These are phyloP conservation scores for Clostera curtula DNA, from an alignment of 2,888 invertebrate species.

Conservation along the genomic window DNA sequence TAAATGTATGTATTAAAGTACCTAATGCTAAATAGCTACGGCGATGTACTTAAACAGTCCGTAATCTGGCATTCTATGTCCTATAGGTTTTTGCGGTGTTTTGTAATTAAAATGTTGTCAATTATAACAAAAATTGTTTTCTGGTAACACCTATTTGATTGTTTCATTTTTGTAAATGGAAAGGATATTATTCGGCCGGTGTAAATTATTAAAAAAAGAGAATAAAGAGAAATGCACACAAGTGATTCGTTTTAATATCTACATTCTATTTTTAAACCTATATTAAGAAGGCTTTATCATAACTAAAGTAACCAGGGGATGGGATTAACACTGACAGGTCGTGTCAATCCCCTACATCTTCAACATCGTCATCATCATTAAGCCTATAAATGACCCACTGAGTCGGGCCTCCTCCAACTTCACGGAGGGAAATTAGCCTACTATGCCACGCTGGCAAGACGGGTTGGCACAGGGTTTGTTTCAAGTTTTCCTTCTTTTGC, in stretches of 20 bases:
- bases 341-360: no score
- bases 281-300: no score
- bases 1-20: slow-evolving; percentile 57
- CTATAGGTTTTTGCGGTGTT: slow-evolving; percentile 73
- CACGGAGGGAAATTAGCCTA: no score
- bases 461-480: no score
- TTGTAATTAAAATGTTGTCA: slow-evolving; percentile 76
- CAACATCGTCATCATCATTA: no score
- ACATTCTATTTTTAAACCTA: no score
- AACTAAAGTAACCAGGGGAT: no score
- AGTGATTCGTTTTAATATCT: slow-evolving; percentile 18
- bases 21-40: slow-evolving; percentile 57
- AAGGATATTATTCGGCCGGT: slow-evolving; percentile 22
- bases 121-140: slow-evolving; percentile 48
- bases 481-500: no score
- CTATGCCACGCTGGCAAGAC: no score
- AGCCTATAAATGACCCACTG: no score
- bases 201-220: slow-evolving; percentile 26
- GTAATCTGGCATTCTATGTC: slow-evolving; percentile 61
- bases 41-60: slow-evolving; percentile 68
- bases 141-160: slow-evolving; percentile 16
- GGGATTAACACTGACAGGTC: no score
- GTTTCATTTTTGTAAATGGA: slow-evolving; percentile 15
- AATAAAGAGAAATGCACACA: slow-evolving; percentile 28
- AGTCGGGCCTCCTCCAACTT: no score